Evolutionary conservation across 2,113 vertebrate genomes (phyloP).

Genomic region (Okapia johnstoni): DNA sequence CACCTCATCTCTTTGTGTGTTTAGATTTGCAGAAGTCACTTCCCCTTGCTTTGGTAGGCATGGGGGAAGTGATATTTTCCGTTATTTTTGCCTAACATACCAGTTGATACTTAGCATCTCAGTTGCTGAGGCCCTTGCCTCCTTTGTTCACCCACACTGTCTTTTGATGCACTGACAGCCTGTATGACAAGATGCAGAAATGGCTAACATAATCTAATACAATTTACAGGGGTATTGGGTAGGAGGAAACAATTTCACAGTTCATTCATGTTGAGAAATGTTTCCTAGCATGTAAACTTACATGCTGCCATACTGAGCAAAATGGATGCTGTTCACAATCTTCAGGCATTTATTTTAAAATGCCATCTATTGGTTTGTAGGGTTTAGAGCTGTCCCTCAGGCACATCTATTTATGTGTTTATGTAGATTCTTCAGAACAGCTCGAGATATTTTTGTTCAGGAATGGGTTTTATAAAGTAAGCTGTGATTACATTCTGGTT

Average conservation of each 20-base stretch:
- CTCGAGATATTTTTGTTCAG: neutral
- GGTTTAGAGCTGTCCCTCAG: slow-evolving; percentile 20
- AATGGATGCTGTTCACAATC: slow-evolving; percentile 40
- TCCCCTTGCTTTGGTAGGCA: neutral
- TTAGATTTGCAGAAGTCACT: neutral
- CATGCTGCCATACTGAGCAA: slow-evolving; percentile 52
- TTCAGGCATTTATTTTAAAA: slow-evolving; percentile 40
- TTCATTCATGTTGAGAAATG: slow-evolving; percentile 66
- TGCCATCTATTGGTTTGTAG: slow-evolving; percentile 7
- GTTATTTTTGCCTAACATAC: neutral
- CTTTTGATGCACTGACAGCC: neutral
- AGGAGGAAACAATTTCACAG: slow-evolving; percentile 59
- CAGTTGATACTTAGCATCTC: neutral
- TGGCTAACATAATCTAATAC: slow-evolving; percentile 42
- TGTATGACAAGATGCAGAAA: slow-evolving; percentile 22
- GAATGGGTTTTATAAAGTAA: slow-evolving; percentile 51
- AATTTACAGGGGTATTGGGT: slow-evolving; percentile 7
- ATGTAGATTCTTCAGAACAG: slow-evolving; percentile 37
- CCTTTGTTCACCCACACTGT: neutral
- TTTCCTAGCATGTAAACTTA: slow-evolving; percentile 45
- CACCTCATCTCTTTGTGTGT: neutral
- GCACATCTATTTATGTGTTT: slow-evolving; percentile 28
- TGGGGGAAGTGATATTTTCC: neutral
- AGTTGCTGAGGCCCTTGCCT: neutral
- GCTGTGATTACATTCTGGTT: slow-evolving; percentile 18